Evolutionary conservation across 2,797 vertebrate species (phyloP).

Genomic region (Eidolon dupreanum): DNA sequence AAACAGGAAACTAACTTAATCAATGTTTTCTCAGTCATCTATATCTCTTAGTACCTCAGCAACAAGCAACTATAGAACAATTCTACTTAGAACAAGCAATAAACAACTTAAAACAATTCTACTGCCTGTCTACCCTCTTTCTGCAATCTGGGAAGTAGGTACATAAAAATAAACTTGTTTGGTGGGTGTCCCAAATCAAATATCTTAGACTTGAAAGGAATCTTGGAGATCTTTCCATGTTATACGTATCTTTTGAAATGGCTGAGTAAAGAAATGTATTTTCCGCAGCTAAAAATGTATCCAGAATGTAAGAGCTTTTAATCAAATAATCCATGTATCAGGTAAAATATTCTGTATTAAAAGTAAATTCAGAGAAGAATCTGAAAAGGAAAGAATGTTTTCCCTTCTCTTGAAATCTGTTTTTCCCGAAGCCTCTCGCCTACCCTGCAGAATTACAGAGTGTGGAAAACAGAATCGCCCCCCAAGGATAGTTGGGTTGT

Average conservation of each 20-base stretch:
- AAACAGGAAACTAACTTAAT: neutral
- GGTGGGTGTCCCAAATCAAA: constrained; percentile 9
- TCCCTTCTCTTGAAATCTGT: neutral
- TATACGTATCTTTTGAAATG: neutral
- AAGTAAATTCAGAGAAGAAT: neutral
- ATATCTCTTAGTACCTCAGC: neutral
- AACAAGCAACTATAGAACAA: neutral
- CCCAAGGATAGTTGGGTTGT: neutral
- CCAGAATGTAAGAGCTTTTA: neutral
- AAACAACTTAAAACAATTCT: neutral
- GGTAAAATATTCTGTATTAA: neutral
- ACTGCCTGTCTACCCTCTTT: neutral
- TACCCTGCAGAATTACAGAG: neutral
- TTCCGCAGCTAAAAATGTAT: constrained; percentile 14
- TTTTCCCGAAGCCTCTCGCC: neutral
- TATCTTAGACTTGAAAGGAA: neutral
- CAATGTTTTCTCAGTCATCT: constrained; percentile 19
- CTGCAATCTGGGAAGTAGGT: neutral
- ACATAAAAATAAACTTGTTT: constrained; percentile 34
- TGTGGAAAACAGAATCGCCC: constrained; percentile 39
- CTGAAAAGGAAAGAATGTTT: neutral
- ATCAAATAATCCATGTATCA: neutral
- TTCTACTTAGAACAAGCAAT: neutral
- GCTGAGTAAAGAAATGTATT: neutral
- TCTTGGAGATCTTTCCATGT: neutral